Conservation (phyloP, 2,888 invertebrate species). For the Harpagoxenus sublaevis region DNA sequence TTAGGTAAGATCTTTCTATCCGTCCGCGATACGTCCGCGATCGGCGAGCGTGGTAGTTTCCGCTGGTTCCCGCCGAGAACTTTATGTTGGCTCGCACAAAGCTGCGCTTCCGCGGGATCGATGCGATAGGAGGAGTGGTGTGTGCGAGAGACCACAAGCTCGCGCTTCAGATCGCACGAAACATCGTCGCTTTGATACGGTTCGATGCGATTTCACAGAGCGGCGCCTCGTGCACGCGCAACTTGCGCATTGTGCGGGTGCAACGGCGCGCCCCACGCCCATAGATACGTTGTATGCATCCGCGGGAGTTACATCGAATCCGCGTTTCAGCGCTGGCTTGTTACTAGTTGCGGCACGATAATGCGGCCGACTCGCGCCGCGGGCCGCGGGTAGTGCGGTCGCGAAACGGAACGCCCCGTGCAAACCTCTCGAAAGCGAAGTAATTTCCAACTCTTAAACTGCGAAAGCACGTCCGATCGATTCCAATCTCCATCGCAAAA, state of each 20-base stretch:
- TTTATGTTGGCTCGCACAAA: constrained; percentile 10
- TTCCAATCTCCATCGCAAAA: constrained; percentile 21
- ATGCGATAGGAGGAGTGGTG: background rate
- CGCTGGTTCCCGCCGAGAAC: background rate
- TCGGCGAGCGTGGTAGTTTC: background rate
- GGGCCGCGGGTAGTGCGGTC: background rate
- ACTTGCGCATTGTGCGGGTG: constrained; percentile 29
- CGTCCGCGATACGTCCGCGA: background rate
- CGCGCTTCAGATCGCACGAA: constrained; percentile 51
- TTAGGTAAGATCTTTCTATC: background rate
- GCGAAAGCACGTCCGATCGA: constrained; percentile 36
- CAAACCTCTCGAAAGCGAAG: constrained; percentile 8
- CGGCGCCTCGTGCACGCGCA: constrained; percentile 41
- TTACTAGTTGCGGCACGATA: constrained; percentile 27
- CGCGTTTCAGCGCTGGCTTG: constrained; percentile 22
- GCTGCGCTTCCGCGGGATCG: background rate
- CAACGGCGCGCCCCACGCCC: background rate
- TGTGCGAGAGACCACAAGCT: background rate
- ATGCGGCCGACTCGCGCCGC: constrained; percentile 4
- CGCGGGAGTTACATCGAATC: constrained; percentile 19
- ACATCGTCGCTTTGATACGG: constrained; percentile 51
- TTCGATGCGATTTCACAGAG: constrained; percentile 47
- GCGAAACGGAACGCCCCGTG: background rate
- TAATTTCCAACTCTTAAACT: constrained; percentile 45
- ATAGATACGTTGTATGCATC: background rate